These are phyloP conservation scores for Mobula birostris DNA, from an alignment of 2,113 vertebrate genomes.

Conservation along the genomic window DNA sequence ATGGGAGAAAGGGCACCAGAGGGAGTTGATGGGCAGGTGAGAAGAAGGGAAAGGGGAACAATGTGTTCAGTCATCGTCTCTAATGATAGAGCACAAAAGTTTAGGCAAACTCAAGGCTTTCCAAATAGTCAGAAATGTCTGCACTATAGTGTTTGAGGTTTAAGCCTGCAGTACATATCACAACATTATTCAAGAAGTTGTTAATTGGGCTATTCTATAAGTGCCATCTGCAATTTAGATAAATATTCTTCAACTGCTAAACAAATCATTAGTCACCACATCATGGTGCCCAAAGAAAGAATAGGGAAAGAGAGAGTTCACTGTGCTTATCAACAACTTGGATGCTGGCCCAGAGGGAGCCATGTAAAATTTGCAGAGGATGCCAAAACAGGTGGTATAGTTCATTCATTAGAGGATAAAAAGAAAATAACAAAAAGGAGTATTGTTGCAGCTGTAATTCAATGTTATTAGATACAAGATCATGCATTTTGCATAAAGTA, in stretches of 20 bases:
- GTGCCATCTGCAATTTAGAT: not conserved
- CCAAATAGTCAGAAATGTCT: not conserved
- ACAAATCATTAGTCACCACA: not conserved
- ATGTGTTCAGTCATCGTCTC: not conserved
- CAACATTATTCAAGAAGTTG: not conserved
- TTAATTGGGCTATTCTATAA: not conserved
- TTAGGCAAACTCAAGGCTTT: not conserved
- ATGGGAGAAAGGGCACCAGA: too few relatives aligned
- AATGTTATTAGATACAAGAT: not conserved
- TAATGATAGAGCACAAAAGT: not conserved
- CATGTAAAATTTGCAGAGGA: not conserved
- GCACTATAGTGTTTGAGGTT: not conserved
- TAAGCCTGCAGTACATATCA: not conserved
- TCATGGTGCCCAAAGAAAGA: not conserved
- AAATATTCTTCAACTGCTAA: not conserved
- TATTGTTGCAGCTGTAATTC: not conserved
- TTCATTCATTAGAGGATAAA: not conserved
- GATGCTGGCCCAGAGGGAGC: not conserved
- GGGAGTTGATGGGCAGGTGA: too few relatives aligned
- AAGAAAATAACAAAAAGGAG: not conserved
- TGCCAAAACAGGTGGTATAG: not conserved
- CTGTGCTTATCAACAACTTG: not conserved
- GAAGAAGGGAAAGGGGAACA: too few relatives aligned
- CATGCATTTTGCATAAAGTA: not conserved
- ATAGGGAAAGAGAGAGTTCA: not conserved